Conservation (phyloP, 2,888 invertebrate species). For the Cerceris ruficornis region DNA sequence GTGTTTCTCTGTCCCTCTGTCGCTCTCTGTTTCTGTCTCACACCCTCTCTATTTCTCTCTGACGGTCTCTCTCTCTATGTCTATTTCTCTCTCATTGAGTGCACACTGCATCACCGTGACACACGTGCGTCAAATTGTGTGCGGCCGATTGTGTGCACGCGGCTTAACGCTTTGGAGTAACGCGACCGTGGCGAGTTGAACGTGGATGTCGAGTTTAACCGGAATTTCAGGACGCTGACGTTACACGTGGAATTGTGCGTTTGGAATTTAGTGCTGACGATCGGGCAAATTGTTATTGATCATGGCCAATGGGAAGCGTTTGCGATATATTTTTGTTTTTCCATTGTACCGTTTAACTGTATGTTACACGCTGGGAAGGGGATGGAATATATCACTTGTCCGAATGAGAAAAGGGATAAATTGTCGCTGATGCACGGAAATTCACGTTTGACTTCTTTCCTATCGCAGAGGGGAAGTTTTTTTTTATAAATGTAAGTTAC, state of each 20-base stretch:
- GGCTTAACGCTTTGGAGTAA: slow-evolving; percentile 33
- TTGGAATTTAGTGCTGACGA: slow-evolving; percentile 12
- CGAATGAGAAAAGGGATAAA: too few relatives aligned
- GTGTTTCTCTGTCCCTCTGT: too few relatives aligned
- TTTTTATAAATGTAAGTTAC: too few relatives aligned
- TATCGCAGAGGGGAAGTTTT: too few relatives aligned
- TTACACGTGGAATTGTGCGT: slow-evolving; percentile 6
- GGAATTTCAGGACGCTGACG: slow-evolving; percentile 1
- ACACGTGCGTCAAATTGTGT: slow-evolving; percentile 4
- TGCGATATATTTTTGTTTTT: too few relatives aligned
- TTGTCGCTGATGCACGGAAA: too few relatives aligned
- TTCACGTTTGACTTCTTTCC: too few relatives aligned
- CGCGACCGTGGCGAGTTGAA: slow-evolving; percentile 12
- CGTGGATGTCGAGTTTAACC: slow-evolving; percentile 17
- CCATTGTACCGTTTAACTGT: too few relatives aligned
- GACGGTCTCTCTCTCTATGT: background rate
- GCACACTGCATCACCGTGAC: background rate
- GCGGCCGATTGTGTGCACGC: slow-evolving; percentile 8
- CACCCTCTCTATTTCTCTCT: too few relatives aligned
- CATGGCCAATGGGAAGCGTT: background rate
- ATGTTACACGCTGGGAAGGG: background rate
- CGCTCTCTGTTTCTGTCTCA: too few relatives aligned
- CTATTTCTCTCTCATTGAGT: background rate
- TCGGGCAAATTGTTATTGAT: slow-evolving; percentile 43
- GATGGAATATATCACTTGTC: too few relatives aligned